Conservation (phyloP, 2,888 invertebrate genomes). For the Eupithecia exiguata region DNA sequence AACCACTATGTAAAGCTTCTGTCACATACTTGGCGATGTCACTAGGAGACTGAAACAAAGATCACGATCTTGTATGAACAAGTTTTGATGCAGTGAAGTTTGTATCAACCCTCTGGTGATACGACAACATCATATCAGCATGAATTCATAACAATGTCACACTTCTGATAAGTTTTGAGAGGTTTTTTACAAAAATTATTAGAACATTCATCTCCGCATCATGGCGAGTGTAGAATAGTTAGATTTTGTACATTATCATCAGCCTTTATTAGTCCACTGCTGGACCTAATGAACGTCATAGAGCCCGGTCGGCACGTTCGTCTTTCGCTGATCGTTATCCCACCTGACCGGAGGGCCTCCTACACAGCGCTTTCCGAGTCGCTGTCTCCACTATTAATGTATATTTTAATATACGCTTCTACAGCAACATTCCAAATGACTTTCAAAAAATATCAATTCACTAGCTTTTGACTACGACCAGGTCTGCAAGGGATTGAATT, state of each 20-base stretch:
- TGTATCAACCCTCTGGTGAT: slow-evolving; percentile 23
- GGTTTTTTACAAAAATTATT: not conserved
- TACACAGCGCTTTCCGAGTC: too few species aligned
- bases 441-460: too few species aligned
- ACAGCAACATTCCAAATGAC: too few species aligned
- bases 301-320: too few species aligned
- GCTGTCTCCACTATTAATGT: too few species aligned
- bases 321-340: too few species aligned
- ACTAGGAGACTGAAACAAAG: slow-evolving; percentile 43
- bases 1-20: slow-evolving; percentile 57
- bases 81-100: slow-evolving; percentile 41
- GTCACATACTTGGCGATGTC: slow-evolving; percentile 37
- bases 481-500: too few species aligned
- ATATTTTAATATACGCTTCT: too few species aligned
- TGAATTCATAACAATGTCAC: not conserved
- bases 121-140: slow-evolving; percentile 15
- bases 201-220: not conserved
- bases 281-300: too few species aligned
- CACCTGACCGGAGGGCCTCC: too few species aligned
- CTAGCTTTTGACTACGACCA: too few species aligned
- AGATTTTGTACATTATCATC: not conserved
- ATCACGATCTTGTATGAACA: slow-evolving; percentile 30
- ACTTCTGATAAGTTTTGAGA: not conserved
- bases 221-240: not conserved
- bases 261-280: too few species aligned